Evolutionary conservation across 2,113 vertebrate species (phyloP), one percentile per base, ranked within the genome.

Genomic region (Siphamia tubifer): DNA sequence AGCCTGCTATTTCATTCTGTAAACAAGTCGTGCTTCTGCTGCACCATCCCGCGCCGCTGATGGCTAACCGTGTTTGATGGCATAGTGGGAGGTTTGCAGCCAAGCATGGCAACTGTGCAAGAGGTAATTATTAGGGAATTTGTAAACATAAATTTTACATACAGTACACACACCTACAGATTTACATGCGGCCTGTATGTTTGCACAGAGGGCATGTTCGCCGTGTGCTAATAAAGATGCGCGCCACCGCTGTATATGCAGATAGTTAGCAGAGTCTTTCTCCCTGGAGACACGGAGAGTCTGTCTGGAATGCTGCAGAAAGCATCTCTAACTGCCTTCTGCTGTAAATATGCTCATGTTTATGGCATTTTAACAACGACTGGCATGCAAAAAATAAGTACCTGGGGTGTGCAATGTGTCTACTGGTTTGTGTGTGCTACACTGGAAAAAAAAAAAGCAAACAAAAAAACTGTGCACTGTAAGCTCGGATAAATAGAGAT

Each of bases 311-410:
- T 19, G 51, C 49, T 49, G 60, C 66, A 57, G 69, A 82, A 74
- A 83, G 67, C 32, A 70, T 86, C 68, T 48, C 77, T 66, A 80
- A 83, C 74, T 61, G 64, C 74, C 73, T 61, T 60, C 58, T 83
- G 70, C 38, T 70, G 74, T 61, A 82, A 77, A 79, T 73, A 81
- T 42, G 36, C 62, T 79, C 61, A 61, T 73, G 75, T 81, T 85
- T 63, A 85, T 68, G 52, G 57, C 62, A 38, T 79, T 89, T 86
- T 79, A 83, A 80, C 61, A 55, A 79, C 60, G 72, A 74, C 60
- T 63, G 42, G 56, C 54, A 67, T 66, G 20, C 39, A 58, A 61
- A 70, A 70, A 27, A n/a, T 36, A 55, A 60, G 36, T 60, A 77
- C 82, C 66, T 79, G 58, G 17, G 60, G 64, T 27, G 68, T 58